These are phyloP conservation scores for Erethizon dorsatum DNA, from an alignment of 2,797 vertebrate species.

Conservation along the genomic window DNA sequence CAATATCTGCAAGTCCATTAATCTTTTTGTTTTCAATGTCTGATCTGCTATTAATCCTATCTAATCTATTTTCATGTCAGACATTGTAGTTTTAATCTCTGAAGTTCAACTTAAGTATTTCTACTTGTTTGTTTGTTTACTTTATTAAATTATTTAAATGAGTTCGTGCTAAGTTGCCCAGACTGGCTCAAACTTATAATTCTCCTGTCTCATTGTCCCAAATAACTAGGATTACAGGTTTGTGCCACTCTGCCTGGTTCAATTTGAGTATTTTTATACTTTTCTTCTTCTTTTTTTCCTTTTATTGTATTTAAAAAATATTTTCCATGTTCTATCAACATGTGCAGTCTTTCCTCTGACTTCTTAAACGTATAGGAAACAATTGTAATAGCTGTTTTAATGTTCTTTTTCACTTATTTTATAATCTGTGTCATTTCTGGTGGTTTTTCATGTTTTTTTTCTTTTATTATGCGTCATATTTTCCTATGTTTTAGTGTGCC, in stretches of 20 bases:
- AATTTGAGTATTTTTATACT: not conserved
- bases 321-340: not conserved
- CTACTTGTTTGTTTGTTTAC: not conserved
- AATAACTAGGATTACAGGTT: not conserved
- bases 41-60: not conserved
- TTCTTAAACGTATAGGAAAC: not conserved
- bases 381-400: not conserved
- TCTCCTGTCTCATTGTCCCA: not conserved
- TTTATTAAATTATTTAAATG: not conserved
- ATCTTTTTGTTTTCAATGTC: not conserved
- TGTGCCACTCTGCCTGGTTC: not conserved
- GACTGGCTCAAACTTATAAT: not conserved
- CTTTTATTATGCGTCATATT: not conserved
- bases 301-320: not conserved
- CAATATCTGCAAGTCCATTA: not conserved
- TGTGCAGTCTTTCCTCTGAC: not conserved
- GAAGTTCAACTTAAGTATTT: not conserved
- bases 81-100: not conserved
- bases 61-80: not conserved
- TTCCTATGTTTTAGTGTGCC: not conserved
- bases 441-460: slow-evolving; percentile 1
- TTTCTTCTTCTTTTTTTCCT: not conserved
- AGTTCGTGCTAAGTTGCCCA: not conserved
- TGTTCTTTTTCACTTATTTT: not conserved
- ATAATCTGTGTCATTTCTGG: not conserved